Conservation (phyloP, 2,888 invertebrate genomes). For the Cephus pulcher region DNA sequence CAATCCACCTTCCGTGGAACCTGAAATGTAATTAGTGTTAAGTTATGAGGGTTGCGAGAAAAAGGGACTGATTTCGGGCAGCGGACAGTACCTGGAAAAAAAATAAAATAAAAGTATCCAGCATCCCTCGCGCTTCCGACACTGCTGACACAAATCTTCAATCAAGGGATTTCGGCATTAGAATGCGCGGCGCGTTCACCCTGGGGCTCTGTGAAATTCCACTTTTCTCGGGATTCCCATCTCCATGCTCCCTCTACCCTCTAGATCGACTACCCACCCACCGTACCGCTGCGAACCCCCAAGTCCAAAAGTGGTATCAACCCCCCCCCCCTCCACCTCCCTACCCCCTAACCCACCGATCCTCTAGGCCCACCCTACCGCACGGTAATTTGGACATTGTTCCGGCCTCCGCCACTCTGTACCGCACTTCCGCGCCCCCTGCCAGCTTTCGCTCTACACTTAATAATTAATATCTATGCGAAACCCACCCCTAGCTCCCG, state of each 20-base stretch:
- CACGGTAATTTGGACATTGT: slow-evolving; percentile 30
- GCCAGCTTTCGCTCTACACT: slow-evolving; percentile 6
- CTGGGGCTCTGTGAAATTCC: slow-evolving; percentile 5
- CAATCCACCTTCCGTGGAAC: background rate
- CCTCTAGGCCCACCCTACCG: slow-evolving; percentile 16
- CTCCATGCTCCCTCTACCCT: slow-evolving; percentile 1
- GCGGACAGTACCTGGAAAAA: background rate
- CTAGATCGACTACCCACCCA: background rate
- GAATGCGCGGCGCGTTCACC: background rate
- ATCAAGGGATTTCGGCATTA: slow-evolving; percentile 3
- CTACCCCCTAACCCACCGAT: slow-evolving; percentile 8
- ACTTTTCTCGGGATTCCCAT: slow-evolving; percentile 11
- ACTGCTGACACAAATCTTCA: slow-evolving; percentile 9
- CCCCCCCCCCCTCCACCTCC: background rate
- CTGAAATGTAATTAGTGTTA: background rate
- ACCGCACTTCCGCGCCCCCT: background rate
- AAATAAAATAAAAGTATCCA: background rate
- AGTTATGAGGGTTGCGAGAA: background rate
- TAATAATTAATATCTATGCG: slow-evolving; percentile 28
- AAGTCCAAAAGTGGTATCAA: background rate
- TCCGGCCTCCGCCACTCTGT: slow-evolving; percentile 1
- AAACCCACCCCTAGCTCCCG: slow-evolving; percentile 12
- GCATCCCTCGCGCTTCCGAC: background rate
- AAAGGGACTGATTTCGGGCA: background rate
- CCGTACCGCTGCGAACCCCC: background rate